A percentile compares a stretch with the other conserved stretches of the same genome.
Conservation (phyloP, 2,797 vertebrate species). For the Choloepus didactylus region DNA sequence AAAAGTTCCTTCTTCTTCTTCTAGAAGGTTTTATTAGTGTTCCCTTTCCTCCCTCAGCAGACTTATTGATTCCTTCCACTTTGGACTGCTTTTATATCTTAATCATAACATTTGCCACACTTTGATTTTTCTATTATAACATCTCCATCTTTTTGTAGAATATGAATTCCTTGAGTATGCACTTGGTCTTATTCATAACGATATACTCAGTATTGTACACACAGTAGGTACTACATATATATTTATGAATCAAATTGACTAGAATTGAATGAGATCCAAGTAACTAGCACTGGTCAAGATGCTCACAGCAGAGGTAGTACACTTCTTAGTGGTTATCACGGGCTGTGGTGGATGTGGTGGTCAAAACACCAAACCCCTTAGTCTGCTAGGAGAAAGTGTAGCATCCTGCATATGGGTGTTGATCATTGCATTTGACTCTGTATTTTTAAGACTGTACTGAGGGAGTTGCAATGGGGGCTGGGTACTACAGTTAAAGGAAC, state of each 20-base stretch:
- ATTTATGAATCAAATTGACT: neutral
- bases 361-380: neutral
- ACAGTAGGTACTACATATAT: neutral
- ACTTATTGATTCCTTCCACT: neutral
- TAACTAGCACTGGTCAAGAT: neutral
- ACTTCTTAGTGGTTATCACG: neutral
- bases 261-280: neutral
- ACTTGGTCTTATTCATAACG: neutral
- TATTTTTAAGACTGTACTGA: neutral
- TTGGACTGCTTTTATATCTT: neutral
- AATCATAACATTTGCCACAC: neutral
- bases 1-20: neutral
- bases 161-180: neutral
- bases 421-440: neutral
- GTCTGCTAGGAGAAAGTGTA: neutral
- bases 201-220: neutral
- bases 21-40: neutral
- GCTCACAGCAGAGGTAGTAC: neutral
- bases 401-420: neutral
- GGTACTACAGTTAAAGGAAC: neutral
- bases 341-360: neutral
- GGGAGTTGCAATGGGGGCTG: neutral
- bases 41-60: neutral
- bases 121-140: neutral
- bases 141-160: constrained; percentile 1